Percentiles rank a stretch among this genome's conserved stretches.
These are phyloP conservation scores for Hydractinia symbiolongicarpus DNA, from an alignment of 30 jellyfish, hydroid and myxozoan genomes.

Conservation along the genomic window DNA sequence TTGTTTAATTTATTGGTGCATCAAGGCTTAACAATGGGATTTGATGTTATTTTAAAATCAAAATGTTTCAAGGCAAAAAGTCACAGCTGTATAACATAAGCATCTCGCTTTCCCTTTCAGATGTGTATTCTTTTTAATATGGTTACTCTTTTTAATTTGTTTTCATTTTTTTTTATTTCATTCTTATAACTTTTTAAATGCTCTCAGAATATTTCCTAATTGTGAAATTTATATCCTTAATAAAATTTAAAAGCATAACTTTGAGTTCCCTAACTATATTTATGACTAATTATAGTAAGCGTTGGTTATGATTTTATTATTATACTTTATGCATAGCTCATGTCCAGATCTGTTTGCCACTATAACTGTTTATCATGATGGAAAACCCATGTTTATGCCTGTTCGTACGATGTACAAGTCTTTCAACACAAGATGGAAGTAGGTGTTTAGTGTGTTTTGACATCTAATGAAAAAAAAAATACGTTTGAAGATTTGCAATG, in stretches of 20 bases:
- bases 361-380: conserved; percentile 69
- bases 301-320: too few relatives aligned
- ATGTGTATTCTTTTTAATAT: too few relatives aligned
- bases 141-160: too few relatives aligned
- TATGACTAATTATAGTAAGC: too few relatives aligned
- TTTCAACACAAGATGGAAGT: conserved; percentile 94
- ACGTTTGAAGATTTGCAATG: neutral
- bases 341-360: conserved; percentile 95
- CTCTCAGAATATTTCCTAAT: neutral
- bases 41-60: too few relatives aligned
- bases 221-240: neutral
- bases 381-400: conserved; percentile 66
- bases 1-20: too few relatives aligned
- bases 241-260: neutral
- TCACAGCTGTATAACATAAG: too few relatives aligned
- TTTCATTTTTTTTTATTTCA: too few relatives aligned
- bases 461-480: neutral
- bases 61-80: too few relatives aligned
- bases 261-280: too few relatives aligned
- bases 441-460: conserved; percentile 18
- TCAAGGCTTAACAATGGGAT: too few relatives aligned
- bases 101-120: too few relatives aligned
- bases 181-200: neutral
- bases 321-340: conserved; percentile 24
- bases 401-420: conserved; percentile 78